Percentiles rank a stretch among this genome's conserved stretches.
phyloP scores from a whole-genome alignment of 2,113 vertebrate species.

The Physeter macrocephalus region DNA sequence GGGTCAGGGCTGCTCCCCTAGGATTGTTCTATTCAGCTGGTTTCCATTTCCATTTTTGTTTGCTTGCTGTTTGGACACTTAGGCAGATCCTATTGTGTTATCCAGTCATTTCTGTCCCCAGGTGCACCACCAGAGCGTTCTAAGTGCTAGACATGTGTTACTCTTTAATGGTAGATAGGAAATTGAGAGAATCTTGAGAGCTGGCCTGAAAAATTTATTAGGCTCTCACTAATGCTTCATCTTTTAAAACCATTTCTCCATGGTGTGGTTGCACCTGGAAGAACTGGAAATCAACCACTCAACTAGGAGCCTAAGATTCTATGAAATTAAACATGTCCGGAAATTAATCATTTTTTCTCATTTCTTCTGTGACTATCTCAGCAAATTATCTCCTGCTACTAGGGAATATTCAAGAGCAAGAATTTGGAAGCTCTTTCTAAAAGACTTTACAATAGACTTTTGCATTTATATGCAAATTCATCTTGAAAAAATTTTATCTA shows the following conservation, averaged over 20 bases:
- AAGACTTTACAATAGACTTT: background rate
- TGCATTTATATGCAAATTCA: background rate
- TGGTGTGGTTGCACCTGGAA: background rate
- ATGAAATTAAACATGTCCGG: background rate
- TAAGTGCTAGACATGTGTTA: background rate
- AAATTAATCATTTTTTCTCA: constrained; percentile 1
- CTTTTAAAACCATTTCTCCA: constrained; percentile 12
- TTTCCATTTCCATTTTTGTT: background rate
- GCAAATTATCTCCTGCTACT: background rate
- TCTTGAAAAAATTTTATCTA: background rate
- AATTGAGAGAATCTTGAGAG: background rate
- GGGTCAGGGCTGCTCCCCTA: background rate
- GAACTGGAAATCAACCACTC: background rate
- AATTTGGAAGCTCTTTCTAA: constrained; percentile 3
- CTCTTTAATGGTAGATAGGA: background rate
- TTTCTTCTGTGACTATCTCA: background rate
- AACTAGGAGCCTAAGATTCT: background rate
- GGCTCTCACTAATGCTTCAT: background rate
- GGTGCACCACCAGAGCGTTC: background rate
- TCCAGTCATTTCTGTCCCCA: background rate
- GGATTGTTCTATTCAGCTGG: background rate
- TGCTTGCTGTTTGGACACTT: background rate
- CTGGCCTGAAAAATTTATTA: background rate
- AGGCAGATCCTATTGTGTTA: background rate
- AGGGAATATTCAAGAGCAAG: background rate